These are phyloP conservation scores for Pachypeltis micranthus DNA, from an alignment of 1,140 invertebrate genomes.

Conservation along the genomic window DNA sequence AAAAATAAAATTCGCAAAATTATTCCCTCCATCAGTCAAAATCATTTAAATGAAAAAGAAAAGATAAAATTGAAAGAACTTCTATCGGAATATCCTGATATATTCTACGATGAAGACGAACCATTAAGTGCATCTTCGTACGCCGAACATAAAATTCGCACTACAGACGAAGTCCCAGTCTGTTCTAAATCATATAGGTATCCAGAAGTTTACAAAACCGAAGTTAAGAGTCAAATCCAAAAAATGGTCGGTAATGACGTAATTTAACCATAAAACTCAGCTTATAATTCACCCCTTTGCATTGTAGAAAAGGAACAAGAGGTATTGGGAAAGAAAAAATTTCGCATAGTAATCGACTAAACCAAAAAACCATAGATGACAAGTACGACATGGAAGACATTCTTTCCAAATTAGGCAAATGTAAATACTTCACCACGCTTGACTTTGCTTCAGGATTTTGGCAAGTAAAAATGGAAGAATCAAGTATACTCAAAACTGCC, in stretches of 20 bases:
- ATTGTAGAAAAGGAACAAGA: constrained; percentile 26
- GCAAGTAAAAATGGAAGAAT: constrained; percentile 29
- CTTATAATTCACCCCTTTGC: constrained; percentile 21
- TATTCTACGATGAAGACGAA: constrained; percentile 1
- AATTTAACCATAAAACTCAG: constrained; percentile 18
- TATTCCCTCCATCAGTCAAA: too few species aligned
- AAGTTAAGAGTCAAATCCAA: constrained; percentile 31
- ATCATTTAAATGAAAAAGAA: too few species aligned
- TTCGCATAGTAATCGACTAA: constrained; percentile 28
- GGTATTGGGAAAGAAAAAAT: constrained; percentile 23
- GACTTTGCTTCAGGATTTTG: constrained; percentile 26
- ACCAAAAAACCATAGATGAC: constrained; percentile 17
- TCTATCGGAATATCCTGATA: not conserved
- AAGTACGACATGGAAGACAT: constrained; percentile 10
- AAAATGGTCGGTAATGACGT: constrained; percentile 22
- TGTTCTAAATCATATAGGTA: constrained; percentile 31
- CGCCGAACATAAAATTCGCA: constrained; percentile 30
- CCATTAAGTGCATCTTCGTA: not conserved
- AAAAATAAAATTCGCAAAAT: too few species aligned
- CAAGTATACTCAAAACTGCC: constrained; percentile 21
- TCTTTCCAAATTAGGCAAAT: constrained; percentile 5
- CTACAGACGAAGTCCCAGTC: constrained; percentile 22
- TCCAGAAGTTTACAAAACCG: constrained; percentile 30
- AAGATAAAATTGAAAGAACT: too few species aligned
- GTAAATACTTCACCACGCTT: constrained; percentile 24